A percentile compares a stretch with the other conserved stretches of the same genome.
Conservation (phyloP, 2,113 vertebrate species). For the Embiotoca jacksoni region DNA sequence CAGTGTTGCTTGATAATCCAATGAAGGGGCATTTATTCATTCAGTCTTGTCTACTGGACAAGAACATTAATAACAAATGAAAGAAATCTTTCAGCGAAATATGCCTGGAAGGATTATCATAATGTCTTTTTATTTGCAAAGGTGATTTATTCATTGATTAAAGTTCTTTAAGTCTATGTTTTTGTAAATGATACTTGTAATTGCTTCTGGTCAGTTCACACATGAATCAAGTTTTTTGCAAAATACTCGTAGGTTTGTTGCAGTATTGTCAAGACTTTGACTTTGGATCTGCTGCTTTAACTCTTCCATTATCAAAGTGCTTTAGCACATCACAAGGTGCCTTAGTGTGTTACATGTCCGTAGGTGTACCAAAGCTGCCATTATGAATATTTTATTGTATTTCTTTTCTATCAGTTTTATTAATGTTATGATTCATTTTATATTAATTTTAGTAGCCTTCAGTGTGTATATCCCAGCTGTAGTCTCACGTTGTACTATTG, state of each 20-base stretch:
- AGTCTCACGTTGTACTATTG: constrained; percentile 53
- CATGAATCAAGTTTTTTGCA: constrained; percentile 14
- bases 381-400: constrained; percentile 29
- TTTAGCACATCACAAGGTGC: constrained; percentile 76
- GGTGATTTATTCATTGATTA: constrained; percentile 67
- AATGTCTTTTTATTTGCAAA: constrained; percentile 46
- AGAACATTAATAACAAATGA: constrained; percentile 40
- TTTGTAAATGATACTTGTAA: constrained; percentile 29
- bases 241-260: constrained; percentile 38
- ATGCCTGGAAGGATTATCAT: constrained; percentile 24
- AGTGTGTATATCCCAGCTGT: constrained; percentile 45
- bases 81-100: constrained; percentile 23
- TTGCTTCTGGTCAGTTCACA: constrained; percentile 23
- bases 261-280: constrained; percentile 45
- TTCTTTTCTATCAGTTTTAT: constrained; percentile 9
- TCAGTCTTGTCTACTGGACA: constrained; percentile 22
- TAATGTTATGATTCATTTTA: constrained; percentile 23
- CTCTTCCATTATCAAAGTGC: constrained; percentile 55
- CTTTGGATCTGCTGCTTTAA: constrained; percentile 30
- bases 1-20: constrained; percentile 27
- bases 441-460: constrained; percentile 53
- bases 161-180: constrained; percentile 25
- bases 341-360: constrained; percentile 73
- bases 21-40: neutral
- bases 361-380: constrained; percentile 63